A percentile compares a stretch with the other conserved stretches of the same genome.
Evolutionary conservation across 2,888 invertebrate genomes (phyloP).

Genomic region (Thecocarcelia acutangulata): DNA sequence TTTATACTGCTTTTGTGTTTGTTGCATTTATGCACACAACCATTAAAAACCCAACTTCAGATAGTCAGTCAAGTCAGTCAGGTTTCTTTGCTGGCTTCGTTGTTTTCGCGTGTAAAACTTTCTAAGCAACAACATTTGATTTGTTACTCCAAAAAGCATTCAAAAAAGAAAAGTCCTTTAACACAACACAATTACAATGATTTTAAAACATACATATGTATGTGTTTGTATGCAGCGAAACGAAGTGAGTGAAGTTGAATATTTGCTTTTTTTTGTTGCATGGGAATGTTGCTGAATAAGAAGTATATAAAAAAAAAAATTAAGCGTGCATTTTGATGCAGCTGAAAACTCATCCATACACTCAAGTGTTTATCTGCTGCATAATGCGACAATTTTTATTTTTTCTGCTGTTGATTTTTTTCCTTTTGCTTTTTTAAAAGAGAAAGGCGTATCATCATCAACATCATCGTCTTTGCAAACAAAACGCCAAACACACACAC

Average conservation of each 20-base stretch:
- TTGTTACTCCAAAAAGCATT: conserved; percentile 26
- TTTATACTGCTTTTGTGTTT: conserved; percentile 13
- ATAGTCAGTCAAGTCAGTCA: conserved; percentile 39
- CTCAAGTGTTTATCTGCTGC: conserved; percentile 68
- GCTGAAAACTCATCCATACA: conserved; percentile 46
- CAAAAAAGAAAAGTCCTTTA: conserved; percentile 23
- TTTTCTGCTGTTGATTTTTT: background rate
- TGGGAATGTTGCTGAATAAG: conserved; percentile 46
- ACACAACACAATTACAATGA: conserved; percentile 29
- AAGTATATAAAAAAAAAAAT: conserved; percentile 7
- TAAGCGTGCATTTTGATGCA: conserved; percentile 51
- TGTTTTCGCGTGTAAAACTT: conserved; percentile 32
- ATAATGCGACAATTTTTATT: conserved; percentile 63
- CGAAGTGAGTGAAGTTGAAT: background rate
- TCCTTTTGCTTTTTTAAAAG: conserved; percentile 8
- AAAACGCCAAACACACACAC: conserved; percentile 42
- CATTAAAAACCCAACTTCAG: conserved; percentile 43
- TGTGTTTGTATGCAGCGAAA: background rate
- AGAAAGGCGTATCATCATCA: conserved; percentile 3
- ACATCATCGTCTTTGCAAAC: conserved; percentile 26
- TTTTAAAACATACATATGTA: conserved; percentile 21
- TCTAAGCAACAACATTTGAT: conserved; percentile 46
- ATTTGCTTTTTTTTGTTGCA: conserved; percentile 11
- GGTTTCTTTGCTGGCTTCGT: background rate
- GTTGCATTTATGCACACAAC: conserved; percentile 7